Evolutionary conservation across 2,797 vertebrate species (phyloP), one percentile per base, ranked within the genome.

Genomic region (Threskiornis aethiopicus): DNA sequence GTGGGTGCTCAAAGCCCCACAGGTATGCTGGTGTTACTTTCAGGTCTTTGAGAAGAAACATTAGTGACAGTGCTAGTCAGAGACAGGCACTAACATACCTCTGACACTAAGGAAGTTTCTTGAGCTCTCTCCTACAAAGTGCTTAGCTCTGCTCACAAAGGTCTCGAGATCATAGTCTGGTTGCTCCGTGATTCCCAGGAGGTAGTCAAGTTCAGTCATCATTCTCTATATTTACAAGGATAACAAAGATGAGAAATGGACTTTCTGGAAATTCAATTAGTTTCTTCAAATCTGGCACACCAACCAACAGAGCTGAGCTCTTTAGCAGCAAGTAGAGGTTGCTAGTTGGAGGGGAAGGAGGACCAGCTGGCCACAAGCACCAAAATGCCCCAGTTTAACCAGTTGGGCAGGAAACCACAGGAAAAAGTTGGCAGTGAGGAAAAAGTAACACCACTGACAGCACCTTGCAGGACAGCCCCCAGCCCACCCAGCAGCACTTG

Each of bases 81-180:
- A 76, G 14, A 61, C 26, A 72, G 41, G 25, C 16, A 67, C 24
- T 79, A 65, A 84, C 93, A 46, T 97, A 98, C 98, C 98, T 97
- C 42, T 93, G 46, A 98, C 67, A 39, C 57, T 59, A 64, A 96
- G 76, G 73, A 98, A 92, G 13, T 84, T 96, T 84, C 94, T 97
- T 67, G 97, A 95, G 80, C 96, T 95, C 47, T 97, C 97, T 17
- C 97, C 71, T 91, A 98, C 2, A 2, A 98, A 97, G 84, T 79
- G 84, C 51, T 98, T 97, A 4, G 97, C 94, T 96, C 96, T 97
- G 76, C 72, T 97, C 42, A 98, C 97, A 95, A 98, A 98, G 21
- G 91, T 98, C 91, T 99, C 98, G 2, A 99, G 93, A 94, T 99
- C 98, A 24, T 98, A 99, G 10, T 99, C 98, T 3, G 98, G 98